Conservation (phyloP, 2,113 vertebrate species). For the Aviceda subcristata region DNA sequence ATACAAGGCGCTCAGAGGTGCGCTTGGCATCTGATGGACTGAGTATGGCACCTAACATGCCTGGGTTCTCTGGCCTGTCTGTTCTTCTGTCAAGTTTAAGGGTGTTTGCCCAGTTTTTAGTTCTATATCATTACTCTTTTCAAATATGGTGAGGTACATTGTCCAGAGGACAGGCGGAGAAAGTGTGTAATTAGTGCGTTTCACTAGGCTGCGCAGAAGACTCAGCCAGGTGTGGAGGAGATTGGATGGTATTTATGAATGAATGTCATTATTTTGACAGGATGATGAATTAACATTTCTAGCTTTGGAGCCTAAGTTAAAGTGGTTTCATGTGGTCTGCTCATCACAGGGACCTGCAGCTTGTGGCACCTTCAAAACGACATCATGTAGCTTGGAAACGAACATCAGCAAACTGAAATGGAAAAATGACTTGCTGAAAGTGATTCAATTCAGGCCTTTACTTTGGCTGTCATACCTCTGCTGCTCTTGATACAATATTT, state of each 20-base stretch:
- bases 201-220: constrained; percentile 60
- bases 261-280: constrained; percentile 87
- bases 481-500: not conserved
- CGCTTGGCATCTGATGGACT: not conserved
- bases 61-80: not conserved
- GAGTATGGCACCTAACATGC: not conserved
- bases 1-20: not conserved
- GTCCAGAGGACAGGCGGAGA: constrained; percentile 40
- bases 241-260: constrained; percentile 83
- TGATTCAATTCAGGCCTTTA: not conserved
- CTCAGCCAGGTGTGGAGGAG: constrained; percentile 79
- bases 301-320: constrained; percentile 56
- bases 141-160: not conserved
- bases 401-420: not conserved
- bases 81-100: not conserved
- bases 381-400: not conserved
- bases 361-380: constrained; percentile 1
- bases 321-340: constrained; percentile 76
- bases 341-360: constrained; percentile 70
- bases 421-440: not conserved
- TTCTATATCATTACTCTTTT: constrained; percentile 37
- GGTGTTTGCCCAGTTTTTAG: not conserved
- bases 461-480: not conserved
- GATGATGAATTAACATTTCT: constrained; percentile 77
- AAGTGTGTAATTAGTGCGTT: constrained; percentile 66